Base-by-base conservation (phyloP, 2,888 invertebrate genomes). In the Epiblema foenella region DNA sequence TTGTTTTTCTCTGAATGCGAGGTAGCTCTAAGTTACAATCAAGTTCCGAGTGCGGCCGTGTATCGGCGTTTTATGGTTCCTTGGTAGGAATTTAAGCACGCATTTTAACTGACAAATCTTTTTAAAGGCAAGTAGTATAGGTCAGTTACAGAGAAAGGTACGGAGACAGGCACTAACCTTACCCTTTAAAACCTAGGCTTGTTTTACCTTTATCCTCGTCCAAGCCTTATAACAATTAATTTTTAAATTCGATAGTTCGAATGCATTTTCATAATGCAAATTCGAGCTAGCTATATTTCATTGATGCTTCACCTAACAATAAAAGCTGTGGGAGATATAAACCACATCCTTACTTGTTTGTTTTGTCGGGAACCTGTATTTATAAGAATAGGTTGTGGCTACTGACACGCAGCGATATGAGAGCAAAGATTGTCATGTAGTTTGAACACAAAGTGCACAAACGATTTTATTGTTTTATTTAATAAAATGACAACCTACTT, bases 1-100 rank as follows among this genome's bases (percentile, higher is more conserved):
- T 85, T 84, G 78, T 81, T 86, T 73, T 84, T 84, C 76, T 85
- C 83, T 84, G 79, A 79, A 83, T 79, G 80, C 79, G 76, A 84
- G 82, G 81, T 77, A 78, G 76, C 75, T 75, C 74, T 75, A 76
- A 77, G 78, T 77, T 78, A 77, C 76, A 77, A 74, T 75, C 76
- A 74, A 74, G 76, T 52, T 37, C 42, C 29, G 20, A 56, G 56
- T 18, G 65, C 17, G 69, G 37, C 17, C 54, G 59, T 62, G 71
- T 59, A 69, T 69, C 52, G 64, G 15, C 51, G 59, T 67, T 62
- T 67, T 67, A 57, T 71, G 62, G 66, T 7, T 57, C 33, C 54
- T 29, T 52, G 46, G 59, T 62, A 39, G 57, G 29, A 51, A 49
- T 18, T 60, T 46, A 60, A 42, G 59, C 59, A 42, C 42, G 42